Conservation (phyloP, 2,888 invertebrate genomes). For the Acrobasis repandana region DNA sequence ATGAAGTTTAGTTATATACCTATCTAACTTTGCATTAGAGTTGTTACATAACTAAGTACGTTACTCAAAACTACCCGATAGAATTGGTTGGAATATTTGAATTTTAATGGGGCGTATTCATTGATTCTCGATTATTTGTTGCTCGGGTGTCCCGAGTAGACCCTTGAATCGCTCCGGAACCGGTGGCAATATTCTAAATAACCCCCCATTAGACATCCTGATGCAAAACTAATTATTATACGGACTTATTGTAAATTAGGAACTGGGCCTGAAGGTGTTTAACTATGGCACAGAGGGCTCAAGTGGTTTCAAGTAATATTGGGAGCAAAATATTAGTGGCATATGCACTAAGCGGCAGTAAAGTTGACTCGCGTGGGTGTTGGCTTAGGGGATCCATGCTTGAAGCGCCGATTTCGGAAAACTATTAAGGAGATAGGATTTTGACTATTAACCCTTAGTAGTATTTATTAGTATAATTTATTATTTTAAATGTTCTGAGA, state of each 20-base stretch:
- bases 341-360: not conserved
- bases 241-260: slow-evolving; percentile 3
- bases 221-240: slow-evolving; percentile 16
- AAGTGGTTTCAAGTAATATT: slow-evolving; percentile 2
- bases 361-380: no score
- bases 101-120: not conserved
- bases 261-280: slow-evolving; percentile 1
- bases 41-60: not conserved
- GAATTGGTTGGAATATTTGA: not conserved
- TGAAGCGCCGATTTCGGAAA: no score
- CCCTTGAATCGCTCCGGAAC: not conserved
- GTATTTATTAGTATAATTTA: no score
- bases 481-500: no score
- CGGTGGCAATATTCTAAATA: slow-evolving; percentile 2
- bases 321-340: not conserved
- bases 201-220: not conserved
- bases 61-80: not conserved
- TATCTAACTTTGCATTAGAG: no score
- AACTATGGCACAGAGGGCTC: slow-evolving; percentile 1
- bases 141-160: not conserved
- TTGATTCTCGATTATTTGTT: not conserved
- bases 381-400: no score
- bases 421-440: no score
- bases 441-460: no score
- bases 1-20: no score